Base-by-base conservation (phyloP, 2,888 invertebrate genomes). In the Temnothorax unifasciatus region DNA sequence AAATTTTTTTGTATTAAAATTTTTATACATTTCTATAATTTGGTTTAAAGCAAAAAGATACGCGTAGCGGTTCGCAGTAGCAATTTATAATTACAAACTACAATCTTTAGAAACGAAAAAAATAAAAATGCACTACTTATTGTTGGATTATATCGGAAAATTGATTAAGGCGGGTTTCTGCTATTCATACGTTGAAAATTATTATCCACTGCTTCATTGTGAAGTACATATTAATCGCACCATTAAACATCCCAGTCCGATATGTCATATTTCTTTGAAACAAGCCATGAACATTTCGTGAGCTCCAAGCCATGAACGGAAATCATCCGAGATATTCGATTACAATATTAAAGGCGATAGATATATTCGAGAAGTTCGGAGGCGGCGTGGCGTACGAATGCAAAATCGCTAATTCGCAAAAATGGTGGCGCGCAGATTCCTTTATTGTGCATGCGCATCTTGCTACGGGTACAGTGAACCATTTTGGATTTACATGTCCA, bases 401-500 rank as follows among this genome's bases (percentile, higher is more conserved):
- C n/a, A 54, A 63, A 52, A 83, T 54, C 59, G 50, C 47, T 59
- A 21, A 71, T 38, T 69, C 6, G 18, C 11, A 44, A 74, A 74
- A 75, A 63, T 15, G 3, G 4, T 13, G 54, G 63, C 59, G 47
- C 29, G 57, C 82, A 34, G 63, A 54, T 73, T 59, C 18, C n/a
- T 59, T 25, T 15, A 3, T 8, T 15, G 34, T 44, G 29, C 21
- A 21, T 21, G 21, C 61, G 4, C 44, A 29, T 76, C 64, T 64
- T 18, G 50, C 75, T 38, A 75, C 11, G 38, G 38, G 21, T 50
- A 34, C 15, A 73, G 54, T 21, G 71, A 75, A 82, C 84, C 66
- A 82, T 84, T 88, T 82, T 47, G 79, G 71, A 88, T 89, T 89
- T 85, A 86, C 85, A 82, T 84, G 85, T 82, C 83, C 88, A 57